These are phyloP conservation scores for Thaumatotibia leucotreta DNA, from an alignment of 1,140 invertebrate genomes.

Conservation along the genomic window DNA sequence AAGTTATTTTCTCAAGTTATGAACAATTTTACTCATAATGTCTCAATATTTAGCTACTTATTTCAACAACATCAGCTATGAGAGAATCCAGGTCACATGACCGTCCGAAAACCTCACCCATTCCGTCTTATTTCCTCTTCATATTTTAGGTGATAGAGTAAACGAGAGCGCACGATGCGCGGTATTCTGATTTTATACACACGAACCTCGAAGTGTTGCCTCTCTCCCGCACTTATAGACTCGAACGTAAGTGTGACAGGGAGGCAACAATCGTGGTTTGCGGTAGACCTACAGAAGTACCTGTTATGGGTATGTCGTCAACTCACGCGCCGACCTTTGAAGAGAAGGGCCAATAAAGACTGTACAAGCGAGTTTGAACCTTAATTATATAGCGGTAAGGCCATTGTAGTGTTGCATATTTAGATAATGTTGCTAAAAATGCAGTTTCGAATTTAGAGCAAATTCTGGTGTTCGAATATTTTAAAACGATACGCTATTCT, in stretches of 20 bases:
- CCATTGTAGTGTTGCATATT: neutral
- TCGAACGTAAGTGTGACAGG: no score
- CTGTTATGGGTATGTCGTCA: constrained; percentile 4
- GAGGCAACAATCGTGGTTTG: neutral
- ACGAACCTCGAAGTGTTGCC: no score
- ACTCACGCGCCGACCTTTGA: constrained; percentile 7
- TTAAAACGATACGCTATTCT: no score
- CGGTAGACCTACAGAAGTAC: neutral
- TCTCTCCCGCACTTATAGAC: no score
- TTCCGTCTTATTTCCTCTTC: neutral
- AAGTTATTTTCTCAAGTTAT: neutral
- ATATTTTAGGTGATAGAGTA: neutral
- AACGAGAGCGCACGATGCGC: neutral
- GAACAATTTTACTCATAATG: neutral
- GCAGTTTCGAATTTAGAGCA: neutral
- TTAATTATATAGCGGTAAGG: neutral
- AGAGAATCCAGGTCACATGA: neutral
- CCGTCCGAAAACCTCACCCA: neutral
- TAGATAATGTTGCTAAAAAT: neutral
- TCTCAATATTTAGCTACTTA: neutral
- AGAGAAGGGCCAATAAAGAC: neutral
- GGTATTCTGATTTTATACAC: neutral
- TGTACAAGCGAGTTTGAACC: neutral
- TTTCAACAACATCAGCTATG: neutral
- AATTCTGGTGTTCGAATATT: neutral